Evolutionary conservation across 2,113 vertebrate species (phyloP), one percentile per base, ranked within the genome.

Genomic region (Aythya baeri): DNA sequence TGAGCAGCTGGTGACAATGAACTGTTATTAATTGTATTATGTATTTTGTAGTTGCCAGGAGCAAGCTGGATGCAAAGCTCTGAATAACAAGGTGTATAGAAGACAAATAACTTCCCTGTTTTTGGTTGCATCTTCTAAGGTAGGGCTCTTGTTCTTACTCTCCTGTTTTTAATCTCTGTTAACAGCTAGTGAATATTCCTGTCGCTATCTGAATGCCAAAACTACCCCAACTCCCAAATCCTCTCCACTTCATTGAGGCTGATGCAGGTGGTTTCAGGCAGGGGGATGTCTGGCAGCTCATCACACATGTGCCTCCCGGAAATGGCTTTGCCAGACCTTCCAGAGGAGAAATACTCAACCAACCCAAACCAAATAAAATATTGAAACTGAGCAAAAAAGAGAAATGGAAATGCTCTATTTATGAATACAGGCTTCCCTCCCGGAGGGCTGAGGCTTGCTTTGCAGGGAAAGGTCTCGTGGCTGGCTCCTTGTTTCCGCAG

Each of bases 11-110:
- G 96, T 93, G 92, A 83, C 91, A 96, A 87, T 92, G 96, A 95
- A 91, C 94, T 94, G 91, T 97, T 95, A 97, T 93, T 97, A 97
- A 98, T 97, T 97, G 94, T 95, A 93, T 97, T 97, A 94, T 89
- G 80, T 86, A 81, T 86, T 95, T 96, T 89, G 93, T 90, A 93
- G 75, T 84, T 91, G 91, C 88, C 91, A 94, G 66, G 92, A 95
- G 88, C 68, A 83, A 96, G 71, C 0, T 81, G 68, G 86, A 77
- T 5, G 17, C 44, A 92, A 88, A 94, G 25, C 78, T 89, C 86
- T 67, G 82, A 91, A 89, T 85, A 96, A 82, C 70, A 83, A 96
- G 80, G 85, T 94, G 49, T 85, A 67, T 59, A 68, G 89, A 73
- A 74, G 26, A 65, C 66, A 91, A 89, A 86, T 57, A 18, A 4